Base-by-base conservation (phyloP, 64 coral and sea anemone genomes). In the Porites lutea region DNA sequence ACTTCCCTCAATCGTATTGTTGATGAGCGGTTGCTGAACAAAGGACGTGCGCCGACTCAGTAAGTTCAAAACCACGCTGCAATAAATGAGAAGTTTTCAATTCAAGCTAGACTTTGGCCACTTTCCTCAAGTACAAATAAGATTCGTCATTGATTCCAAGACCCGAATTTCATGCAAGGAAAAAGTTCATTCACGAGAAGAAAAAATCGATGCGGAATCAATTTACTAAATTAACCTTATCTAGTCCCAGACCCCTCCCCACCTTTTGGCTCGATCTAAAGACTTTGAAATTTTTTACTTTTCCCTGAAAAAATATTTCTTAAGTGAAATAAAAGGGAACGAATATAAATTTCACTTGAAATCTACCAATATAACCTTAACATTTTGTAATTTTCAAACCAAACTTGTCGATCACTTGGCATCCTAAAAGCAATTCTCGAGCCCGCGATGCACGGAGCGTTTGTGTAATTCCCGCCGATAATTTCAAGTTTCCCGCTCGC, bases 401-500 rank as follows among this genome's bases (percentile, higher is more conserved):
- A n/a, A 64, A 64, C 44, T 27, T 15, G 37, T 22, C 4, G 2
- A 8, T 55, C 13, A 50, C 10, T 5, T 55, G 0, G 5, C 53
- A 55, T 11, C 10, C 52, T 54, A 11, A 55, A 47, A 82, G 62
- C 57, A 62, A 81, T 81, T 20, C 5, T 23, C 4, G 81, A 84
- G 81, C 81, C 81, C 81, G 81, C 81, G 44, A 84, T 84, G 3
- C 19, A 21, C 8, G 21, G 37, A 57, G 13, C 19, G 13, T 15
- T 45, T 72, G 48, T 23, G 73, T 27, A 2, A 16, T 94, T 94
- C 92, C 95, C 92, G 88, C 92, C 88, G 65, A 82, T 55, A 55
- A 88, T 97, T 94, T 77, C 82, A 97, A 90, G 65, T 82, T 97
- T 72, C 72, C 53, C 82, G 66, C 74, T 83, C 83, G 47, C 51